These are phyloP conservation scores for Sparus aurata DNA, from an alignment of 2,797 vertebrate species.

Conservation along the genomic window DNA sequence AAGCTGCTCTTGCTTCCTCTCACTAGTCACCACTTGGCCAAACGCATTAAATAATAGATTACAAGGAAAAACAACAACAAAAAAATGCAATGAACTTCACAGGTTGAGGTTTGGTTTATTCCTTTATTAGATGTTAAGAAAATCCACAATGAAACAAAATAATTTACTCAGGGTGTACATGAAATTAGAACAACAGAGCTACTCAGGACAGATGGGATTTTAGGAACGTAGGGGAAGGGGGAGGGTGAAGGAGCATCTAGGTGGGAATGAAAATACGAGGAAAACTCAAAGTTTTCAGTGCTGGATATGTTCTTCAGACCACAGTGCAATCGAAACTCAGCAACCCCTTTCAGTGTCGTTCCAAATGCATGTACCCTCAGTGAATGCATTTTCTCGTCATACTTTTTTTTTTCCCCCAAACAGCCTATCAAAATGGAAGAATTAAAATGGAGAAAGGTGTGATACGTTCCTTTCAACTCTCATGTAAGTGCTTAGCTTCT, in stretches of 20 bases:
- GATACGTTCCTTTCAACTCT: slow-evolving; percentile 86
- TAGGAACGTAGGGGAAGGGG: slow-evolving; percentile 56
- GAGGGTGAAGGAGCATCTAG: slow-evolving; percentile 84
- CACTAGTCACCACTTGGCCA: neutral
- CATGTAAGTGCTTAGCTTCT: slow-evolving; percentile 83
- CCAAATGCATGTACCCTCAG: slow-evolving; percentile 77
- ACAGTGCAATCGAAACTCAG: slow-evolving; percentile 81
- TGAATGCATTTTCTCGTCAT: slow-evolving; percentile 54
- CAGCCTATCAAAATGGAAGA: slow-evolving; percentile 79
- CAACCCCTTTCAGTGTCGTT: slow-evolving; percentile 52
- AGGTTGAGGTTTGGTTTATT: slow-evolving; percentile 82
- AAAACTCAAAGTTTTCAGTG: slow-evolving; percentile 83
- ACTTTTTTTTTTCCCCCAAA: slow-evolving; percentile 58
- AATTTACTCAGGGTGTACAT: slow-evolving; percentile 96
- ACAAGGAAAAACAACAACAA: neutral
- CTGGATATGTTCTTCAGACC: slow-evolving; percentile 88
- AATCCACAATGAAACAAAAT: slow-evolving; percentile 99
- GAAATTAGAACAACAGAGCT: slow-evolving; percentile 96
- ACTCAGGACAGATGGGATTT: slow-evolving; percentile 83
- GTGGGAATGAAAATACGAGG: slow-evolving; percentile 86
- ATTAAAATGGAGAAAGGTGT: slow-evolving; percentile 66
- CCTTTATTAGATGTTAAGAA: slow-evolving; percentile 99
- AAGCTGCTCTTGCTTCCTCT: neutral
- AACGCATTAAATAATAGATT: neutral
- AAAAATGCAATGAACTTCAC: slow-evolving; percentile 1